These are phyloP conservation scores for Brachionus manjavacas DNA, from an alignment of 1,140 invertebrate species.

Conservation along the genomic window DNA sequence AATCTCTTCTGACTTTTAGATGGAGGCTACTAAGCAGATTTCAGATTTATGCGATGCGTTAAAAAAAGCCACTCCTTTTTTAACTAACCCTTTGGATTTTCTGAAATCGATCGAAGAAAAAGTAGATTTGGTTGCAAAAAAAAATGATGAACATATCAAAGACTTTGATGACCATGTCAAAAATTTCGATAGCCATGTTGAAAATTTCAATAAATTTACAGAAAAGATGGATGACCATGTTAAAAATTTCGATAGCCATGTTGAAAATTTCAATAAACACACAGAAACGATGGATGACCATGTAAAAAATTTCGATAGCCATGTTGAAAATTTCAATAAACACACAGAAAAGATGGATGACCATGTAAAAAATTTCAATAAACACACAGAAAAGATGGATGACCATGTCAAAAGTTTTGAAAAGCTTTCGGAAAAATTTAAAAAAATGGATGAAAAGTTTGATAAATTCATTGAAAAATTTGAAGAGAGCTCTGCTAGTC, in stretches of 20 bases:
- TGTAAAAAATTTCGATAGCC: neutral
- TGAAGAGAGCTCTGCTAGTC: neutral
- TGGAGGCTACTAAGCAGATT: neutral
- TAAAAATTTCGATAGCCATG: neutral
- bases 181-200: neutral
- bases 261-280: neutral
- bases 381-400: neutral
- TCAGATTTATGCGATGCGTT: neutral
- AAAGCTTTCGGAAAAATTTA: neutral
- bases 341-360: neutral
- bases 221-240: neutral
- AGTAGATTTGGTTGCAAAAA: neutral
- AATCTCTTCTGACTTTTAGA: neutral
- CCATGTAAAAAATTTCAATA: neutral
- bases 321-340: neutral
- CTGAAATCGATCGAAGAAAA: neutral
- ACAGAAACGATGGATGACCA: neutral
- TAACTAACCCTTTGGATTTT: neutral
- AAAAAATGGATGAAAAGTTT: neutral
- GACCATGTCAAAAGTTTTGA: neutral
- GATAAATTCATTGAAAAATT: neutral
- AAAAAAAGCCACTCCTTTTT: neutral
- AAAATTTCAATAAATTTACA: neutral
- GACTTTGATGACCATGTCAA: neutral
- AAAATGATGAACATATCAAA: neutral